A percentile compares a stretch with the other conserved stretches of the same genome.
These are phyloP conservation scores for Thaumetopoea pityocampa DNA, from an alignment of 1,140 invertebrate species.

Conservation along the genomic window DNA sequence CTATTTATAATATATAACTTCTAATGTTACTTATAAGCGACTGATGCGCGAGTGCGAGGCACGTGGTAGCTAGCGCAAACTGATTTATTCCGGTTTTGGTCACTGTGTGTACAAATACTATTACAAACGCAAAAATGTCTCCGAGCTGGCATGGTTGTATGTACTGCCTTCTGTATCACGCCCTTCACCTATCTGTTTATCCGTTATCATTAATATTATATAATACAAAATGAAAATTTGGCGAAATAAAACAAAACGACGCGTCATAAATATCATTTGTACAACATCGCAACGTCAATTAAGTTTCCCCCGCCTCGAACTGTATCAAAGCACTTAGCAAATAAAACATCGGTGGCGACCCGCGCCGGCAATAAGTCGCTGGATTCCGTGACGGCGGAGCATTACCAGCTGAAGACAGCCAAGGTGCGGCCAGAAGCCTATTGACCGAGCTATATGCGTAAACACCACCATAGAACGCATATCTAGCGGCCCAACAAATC, in stretches of 20 bases:
- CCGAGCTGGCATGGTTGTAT: too few species aligned
- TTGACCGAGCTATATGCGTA: slow-evolving; percentile 62
- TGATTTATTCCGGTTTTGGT: too few species aligned
- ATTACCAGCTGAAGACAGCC: slow-evolving; percentile 58
- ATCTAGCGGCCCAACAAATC: slow-evolving; percentile 11
- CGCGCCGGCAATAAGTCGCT: slow-evolving; percentile 45
- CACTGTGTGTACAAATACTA: too few species aligned
- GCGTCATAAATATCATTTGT: slow-evolving; percentile 40
- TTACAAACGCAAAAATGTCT: too few species aligned
- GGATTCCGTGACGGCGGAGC: slow-evolving; percentile 57
- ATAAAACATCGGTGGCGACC: slow-evolving; percentile 44
- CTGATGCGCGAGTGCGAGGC: too few species aligned
- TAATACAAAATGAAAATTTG: too few species aligned
- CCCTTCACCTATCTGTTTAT: too few species aligned
- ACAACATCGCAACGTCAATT: slow-evolving; percentile 53
- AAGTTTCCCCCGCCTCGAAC: slow-evolving; percentile 38
- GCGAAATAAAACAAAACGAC: slow-evolving; percentile 1
- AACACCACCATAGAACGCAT: slow-evolving; percentile 41
- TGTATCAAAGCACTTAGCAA: slow-evolving; percentile 50
- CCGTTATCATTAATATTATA: too few species aligned
- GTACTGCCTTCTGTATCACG: too few species aligned
- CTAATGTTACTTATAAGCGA: too few species aligned
- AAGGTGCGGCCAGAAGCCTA: slow-evolving; percentile 59
- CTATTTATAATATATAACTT: too few species aligned
- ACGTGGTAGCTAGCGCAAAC: too few species aligned